These are phyloP conservation scores for Archilochus colubris DNA, from an alignment of 2,113 vertebrate species.

Conservation along the genomic window DNA sequence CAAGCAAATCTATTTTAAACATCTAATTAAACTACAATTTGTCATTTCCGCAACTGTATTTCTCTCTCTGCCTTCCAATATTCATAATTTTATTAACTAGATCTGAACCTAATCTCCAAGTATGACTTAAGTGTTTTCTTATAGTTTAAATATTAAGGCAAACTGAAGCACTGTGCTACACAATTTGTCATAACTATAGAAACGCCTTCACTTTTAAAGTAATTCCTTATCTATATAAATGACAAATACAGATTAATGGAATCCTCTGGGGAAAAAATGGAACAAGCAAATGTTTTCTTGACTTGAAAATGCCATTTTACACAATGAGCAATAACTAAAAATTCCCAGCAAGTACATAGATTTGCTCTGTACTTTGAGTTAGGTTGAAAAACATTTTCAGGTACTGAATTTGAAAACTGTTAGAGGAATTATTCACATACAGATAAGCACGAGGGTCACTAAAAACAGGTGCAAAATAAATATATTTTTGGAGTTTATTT, in stretches of 20 bases:
- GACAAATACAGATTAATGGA: neutral
- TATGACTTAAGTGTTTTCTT: neutral
- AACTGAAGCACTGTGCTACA: neutral
- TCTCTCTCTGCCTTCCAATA: neutral
- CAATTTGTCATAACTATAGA: neutral
- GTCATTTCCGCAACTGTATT: neutral
- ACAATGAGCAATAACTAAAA: neutral
- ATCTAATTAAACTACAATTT: neutral
- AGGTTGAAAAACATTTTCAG: neutral
- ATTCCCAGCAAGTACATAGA: neutral
- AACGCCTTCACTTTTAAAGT: neutral
- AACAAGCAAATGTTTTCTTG: neutral
- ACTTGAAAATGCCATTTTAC: neutral
- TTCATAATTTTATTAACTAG: neutral
- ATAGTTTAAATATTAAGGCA: neutral
- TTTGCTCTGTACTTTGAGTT: neutral
- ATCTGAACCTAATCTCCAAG: neutral
- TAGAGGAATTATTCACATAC: neutral
- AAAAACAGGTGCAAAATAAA: neutral
- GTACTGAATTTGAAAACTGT: neutral
- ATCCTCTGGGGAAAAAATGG: neutral
- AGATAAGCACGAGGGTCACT: neutral
- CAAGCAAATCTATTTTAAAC: neutral
- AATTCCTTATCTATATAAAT: neutral
- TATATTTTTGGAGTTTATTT: neutral